Percentiles rank a stretch among this genome's conserved stretches.
These are phyloP conservation scores for Oncopeltus fasciatus DNA, from an alignment of 1,140 invertebrate genomes.

Conservation along the genomic window DNA sequence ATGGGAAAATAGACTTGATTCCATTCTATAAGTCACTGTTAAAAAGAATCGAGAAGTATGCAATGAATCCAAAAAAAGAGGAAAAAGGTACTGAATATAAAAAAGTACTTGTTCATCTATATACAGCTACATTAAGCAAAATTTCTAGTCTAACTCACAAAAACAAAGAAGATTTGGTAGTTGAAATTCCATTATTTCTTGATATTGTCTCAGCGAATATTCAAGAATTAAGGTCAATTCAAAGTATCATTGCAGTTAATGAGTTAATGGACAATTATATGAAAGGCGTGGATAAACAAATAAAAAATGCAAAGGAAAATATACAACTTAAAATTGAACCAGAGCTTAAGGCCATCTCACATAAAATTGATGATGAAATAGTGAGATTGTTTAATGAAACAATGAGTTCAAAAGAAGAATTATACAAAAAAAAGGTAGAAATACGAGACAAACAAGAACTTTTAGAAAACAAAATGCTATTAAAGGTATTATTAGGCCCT, in stretches of 20 bases:
- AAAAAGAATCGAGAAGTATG: background rate
- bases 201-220: background rate
- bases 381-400: background rate
- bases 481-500: too few species aligned
- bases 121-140: background rate
- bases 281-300: background rate
- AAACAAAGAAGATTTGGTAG: background rate
- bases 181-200: background rate
- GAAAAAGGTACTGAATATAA: background rate
- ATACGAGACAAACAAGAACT: too few species aligned
- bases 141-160: background rate
- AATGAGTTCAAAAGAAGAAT: too few species aligned
- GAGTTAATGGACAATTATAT: background rate
- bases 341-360: background rate
- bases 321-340: background rate
- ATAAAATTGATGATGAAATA: background rate
- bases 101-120: background rate
- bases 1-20: background rate
- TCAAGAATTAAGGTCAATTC: background rate
- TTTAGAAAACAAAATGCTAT: too few species aligned
- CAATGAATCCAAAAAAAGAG: background rate
- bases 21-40: background rate
- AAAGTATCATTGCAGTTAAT: background rate
- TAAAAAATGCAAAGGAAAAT: background rate
- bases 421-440: too few species aligned